Evolutionary conservation across 1,140 invertebrate species (phyloP).

Genomic region (Drosophila santomea): DNA sequence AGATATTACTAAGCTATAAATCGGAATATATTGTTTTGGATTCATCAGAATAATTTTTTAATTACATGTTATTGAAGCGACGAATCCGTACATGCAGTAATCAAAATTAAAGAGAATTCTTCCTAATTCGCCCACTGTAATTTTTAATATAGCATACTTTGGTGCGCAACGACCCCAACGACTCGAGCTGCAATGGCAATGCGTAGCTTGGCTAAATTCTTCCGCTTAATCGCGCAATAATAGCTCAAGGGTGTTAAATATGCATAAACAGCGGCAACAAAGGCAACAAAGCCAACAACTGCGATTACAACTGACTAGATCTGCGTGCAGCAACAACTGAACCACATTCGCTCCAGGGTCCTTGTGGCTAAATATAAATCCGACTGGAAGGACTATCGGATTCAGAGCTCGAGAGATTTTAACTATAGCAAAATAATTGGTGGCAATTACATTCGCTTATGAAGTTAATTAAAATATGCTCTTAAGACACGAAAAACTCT

Average conservation of each 20-base stretch:
- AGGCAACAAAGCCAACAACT: constrained; percentile 28
- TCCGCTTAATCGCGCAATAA: constrained; percentile 73
- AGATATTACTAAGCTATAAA: too few relatives aligned
- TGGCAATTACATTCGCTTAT: not conserved
- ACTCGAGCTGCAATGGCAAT: constrained; percentile 39
- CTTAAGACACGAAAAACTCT: not conserved
- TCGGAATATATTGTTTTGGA: too few relatives aligned
- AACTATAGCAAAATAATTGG: constrained; percentile 23
- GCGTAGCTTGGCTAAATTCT: constrained; percentile 65
- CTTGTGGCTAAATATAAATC: constrained; percentile 10
- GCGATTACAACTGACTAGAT: constrained; percentile 53
- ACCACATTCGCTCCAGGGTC: constrained; percentile 8
- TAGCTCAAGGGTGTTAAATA: constrained; percentile 70
- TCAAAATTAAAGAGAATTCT: not conserved
- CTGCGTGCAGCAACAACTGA: constrained; percentile 21
- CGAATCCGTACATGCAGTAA: too few relatives aligned
- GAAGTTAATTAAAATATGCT: constrained; percentile 11
- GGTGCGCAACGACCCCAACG: constrained; percentile 29
- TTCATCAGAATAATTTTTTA: too few relatives aligned
- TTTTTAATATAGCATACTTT: constrained; percentile 51
- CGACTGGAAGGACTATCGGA: not conserved
- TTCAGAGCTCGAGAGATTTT: not conserved
- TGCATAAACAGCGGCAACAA: constrained; percentile 38
- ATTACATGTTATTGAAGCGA: too few relatives aligned
- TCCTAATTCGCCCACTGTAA: constrained; percentile 5